Base-by-base conservation (phyloP, 2,113 vertebrate genomes). In the Phrynocephalus versicolor region DNA sequence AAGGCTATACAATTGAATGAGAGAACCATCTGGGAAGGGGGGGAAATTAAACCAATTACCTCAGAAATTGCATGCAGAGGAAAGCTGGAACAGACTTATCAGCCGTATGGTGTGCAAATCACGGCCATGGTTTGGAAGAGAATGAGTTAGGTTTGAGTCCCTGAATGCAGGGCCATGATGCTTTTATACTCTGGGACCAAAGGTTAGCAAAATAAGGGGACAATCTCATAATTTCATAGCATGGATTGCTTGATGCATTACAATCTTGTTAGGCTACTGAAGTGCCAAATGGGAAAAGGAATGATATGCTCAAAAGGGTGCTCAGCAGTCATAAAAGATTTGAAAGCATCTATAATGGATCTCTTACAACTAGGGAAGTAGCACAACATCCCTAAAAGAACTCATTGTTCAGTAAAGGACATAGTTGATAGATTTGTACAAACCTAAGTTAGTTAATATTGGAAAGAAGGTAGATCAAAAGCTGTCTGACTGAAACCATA, bases 181-280 rank as follows among this genome's bases (percentile, higher is more conserved):
- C 87, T 80, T 86, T 93, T 93, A 84, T 87, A 83, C 73, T 93
- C 79, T 15, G 45, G 86, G 79, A 86, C 80, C 85, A 91, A 86
- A 85, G 77, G 74, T 91, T 91, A 83, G 84, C 14, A 55, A 92
- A 73, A 86, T n/a, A 82, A 60, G 73, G n/a, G 92, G 92, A 82
- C 57, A 85, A 14, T 91, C 87, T 62, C 58, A 81, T 92, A 90
- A 90, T 90, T 88, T 90, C 88, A 89, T 89, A 92, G 75, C 79
- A 65, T 90, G 82, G 88, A 81, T 88, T 93, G 85, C 0, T 21
- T 91, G 90, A 83, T 85, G 79, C 89, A 81, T 92, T 91, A 88
- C 89, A 90, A 87, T 92, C 92, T 91, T 85, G 87, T 83, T 92
- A 75, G 89, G 85, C 76, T 51, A 79, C 69, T 74, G 84, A 88